Evolutionary conservation across 2,113 vertebrate genomes (phyloP).

Genomic region (Formicarius rufipectus): DNA sequence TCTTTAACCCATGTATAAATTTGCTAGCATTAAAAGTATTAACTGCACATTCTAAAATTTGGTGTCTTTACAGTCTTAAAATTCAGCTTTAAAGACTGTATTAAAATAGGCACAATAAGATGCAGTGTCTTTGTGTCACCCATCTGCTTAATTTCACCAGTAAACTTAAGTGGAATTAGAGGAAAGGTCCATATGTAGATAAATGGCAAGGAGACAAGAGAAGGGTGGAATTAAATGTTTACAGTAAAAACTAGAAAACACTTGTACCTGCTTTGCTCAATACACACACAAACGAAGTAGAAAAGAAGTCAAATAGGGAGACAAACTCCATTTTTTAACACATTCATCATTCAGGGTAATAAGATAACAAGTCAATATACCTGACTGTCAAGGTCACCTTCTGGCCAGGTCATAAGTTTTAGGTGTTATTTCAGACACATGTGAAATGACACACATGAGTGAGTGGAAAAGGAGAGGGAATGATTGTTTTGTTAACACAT

Average conservation of each 20-base stretch:
- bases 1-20: background rate
- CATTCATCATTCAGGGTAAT: background rate
- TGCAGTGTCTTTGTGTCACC: background rate
- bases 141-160: background rate
- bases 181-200: background rate
- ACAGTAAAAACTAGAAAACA: background rate
- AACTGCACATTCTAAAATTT: background rate
- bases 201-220: background rate
- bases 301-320: background rate
- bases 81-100: background rate
- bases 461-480: background rate
- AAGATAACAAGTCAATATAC: background rate
- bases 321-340: background rate
- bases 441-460: fast-evolving
- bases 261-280: background rate
- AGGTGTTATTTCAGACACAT: background rate
- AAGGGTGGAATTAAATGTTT: background rate
- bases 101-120: background rate
- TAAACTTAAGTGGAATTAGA: background rate
- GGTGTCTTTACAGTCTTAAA: background rate
- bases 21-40: background rate
- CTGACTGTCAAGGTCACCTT: background rate
- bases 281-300: background rate
- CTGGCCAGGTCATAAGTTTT: background rate
- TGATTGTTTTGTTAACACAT: background rate